A percentile compares a stretch with the other conserved stretches of the same genome.
These are phyloP conservation scores for Chalcosyrphus nemorum DNA, from an alignment of 2,888 invertebrate genomes.

Conservation along the genomic window DNA sequence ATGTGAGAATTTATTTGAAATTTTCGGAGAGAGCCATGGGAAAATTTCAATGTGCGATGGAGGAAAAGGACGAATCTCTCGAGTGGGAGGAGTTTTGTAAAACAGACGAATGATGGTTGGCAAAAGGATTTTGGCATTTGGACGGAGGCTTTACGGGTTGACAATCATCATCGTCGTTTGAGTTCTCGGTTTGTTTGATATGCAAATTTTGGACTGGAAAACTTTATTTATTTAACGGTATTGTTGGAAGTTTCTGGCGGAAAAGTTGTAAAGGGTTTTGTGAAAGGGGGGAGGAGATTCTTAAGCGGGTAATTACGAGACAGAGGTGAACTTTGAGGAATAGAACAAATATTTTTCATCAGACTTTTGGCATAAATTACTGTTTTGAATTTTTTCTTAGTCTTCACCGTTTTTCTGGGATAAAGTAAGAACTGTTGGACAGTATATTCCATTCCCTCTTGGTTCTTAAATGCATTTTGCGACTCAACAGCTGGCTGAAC, in stretches of 20 bases:
- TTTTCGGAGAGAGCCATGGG: slow-evolving; percentile 27
- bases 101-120: slow-evolving; percentile 25
- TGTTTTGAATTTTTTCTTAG: no score
- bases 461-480: no score
- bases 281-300: neutral
- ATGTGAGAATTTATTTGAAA: slow-evolving; percentile 49
- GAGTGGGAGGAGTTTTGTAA: neutral
- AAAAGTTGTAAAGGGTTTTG: neutral
- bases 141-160: slow-evolving; percentile 10
- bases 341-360: no score
- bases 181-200: slow-evolving; percentile 51
- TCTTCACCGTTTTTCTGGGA: no score
- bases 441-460: no score
- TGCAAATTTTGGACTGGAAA: slow-evolving; percentile 44
- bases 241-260: neutral
- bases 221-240: slow-evolving; percentile 19
- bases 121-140: slow-evolving; percentile 31
- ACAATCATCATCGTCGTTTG: slow-evolving; percentile 14
- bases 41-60: slow-evolving; percentile 48
- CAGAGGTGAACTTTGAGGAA: neutral
- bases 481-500: no score
- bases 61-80: slow-evolving; percentile 30
- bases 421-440: no score
- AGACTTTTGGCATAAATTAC: no score
- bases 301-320: neutral